phyloP scores from a whole-genome alignment of 2,113 vertebrate species.

The Gambusia holbrooki region DNA sequence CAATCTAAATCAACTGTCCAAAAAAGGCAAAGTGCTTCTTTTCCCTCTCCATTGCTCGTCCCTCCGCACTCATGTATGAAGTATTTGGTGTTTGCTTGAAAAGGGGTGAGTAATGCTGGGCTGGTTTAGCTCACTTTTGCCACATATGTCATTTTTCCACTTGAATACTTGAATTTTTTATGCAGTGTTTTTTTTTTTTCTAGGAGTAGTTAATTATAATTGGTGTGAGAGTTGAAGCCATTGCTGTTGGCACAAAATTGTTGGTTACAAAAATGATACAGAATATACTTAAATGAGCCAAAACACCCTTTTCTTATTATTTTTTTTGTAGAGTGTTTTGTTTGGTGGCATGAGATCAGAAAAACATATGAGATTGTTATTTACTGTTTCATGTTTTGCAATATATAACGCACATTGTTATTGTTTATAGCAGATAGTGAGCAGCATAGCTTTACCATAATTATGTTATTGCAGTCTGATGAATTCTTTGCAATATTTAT shows the following conservation, averaged over 20 bases:
- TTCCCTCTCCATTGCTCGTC: conserved; percentile 30
- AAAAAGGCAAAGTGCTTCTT: conserved; percentile 64
- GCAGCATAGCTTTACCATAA: not conserved
- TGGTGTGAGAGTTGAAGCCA: no score
- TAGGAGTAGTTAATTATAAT: no score
- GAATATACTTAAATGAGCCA: not conserved
- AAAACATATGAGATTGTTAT: not conserved
- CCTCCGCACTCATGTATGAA: conserved; percentile 17
- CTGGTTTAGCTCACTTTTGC: conserved; percentile 9
- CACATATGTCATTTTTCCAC: not conserved
- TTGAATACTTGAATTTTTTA: not conserved
- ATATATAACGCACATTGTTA: not conserved
- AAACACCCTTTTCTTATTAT: not conserved
- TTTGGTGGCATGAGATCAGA: not conserved
- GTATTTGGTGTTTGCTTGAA: conserved; percentile 9
- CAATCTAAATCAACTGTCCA: conserved; percentile 40
- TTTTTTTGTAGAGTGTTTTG: not conserved
- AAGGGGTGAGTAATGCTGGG: not conserved
- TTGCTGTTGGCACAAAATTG: no score
- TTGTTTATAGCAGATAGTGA: not conserved
- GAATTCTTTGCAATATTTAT: no score
- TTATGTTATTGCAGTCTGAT: no score
- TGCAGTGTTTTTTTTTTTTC: not conserved
- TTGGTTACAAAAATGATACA: not conserved
- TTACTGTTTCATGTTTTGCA: not conserved